Evolutionary conservation across 2,888 invertebrate species (phyloP), one percentile per base, ranked within the genome.

Genomic region (Leptinotarsa tumamoca): DNA sequence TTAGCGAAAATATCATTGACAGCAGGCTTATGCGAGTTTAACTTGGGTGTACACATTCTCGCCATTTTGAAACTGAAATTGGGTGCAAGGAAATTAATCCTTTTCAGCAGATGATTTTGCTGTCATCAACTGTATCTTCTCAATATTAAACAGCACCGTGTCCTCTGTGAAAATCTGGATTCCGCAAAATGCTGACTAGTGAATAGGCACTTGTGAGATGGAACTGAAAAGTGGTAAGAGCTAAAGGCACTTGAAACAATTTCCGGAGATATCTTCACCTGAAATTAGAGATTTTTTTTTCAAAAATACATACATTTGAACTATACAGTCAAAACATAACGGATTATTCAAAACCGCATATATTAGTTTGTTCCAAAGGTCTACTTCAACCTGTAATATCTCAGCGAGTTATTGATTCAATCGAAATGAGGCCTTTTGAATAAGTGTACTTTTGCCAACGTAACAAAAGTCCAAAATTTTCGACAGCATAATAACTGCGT

Each of bases 171-270:
- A 18, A 18, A 54, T 54, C 54, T 54, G 7, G 54, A 54, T 54
- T n/a, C 54, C 3, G 54, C 7, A 54, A 18, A 54, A 18, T 18
- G n/a, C 54, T 18, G 18, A 54, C 54, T 54, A 54, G 54, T 54
- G 18, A 54, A 54, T n/a, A 54, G 54, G 54, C 54, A 54, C 54
- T 54, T 54, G 54, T 54, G 54, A 54, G 18, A 54, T 54, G 54
- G 18, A 54, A 54, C 54, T 13, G 54, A 54, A 54, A 54, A 7
- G 54, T 54, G 54, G 54, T 54, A 18, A 54, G 54, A 54, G 54
- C 54, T 54, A 54, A n/a, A 54, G 54, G 54, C 54, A 54, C 54
- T 54, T 54, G 3, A 54, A 13, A 54, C 18, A 54, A 54, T 18
- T 18, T 54, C n/a, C 54, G 18, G 54, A 54, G 54, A 54, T 54